Conservation (phyloP, 2,888 invertebrate genomes). For the Clistopyga incitator region DNA sequence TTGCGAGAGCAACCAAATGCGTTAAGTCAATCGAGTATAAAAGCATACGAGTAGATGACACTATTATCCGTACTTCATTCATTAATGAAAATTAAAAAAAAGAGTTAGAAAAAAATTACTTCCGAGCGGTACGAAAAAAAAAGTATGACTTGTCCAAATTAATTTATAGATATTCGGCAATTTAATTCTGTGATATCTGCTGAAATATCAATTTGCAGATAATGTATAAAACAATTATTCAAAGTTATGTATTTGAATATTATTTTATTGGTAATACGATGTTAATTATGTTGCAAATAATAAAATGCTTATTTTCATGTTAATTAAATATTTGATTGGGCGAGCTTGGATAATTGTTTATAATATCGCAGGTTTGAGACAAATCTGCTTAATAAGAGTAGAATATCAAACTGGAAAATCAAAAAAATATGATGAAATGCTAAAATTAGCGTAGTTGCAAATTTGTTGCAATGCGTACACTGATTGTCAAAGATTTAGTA, state of each 20-base stretch:
- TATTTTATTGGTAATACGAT: too few species aligned
- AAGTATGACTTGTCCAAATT: not conserved
- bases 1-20: conserved; percentile 17
- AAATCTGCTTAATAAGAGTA: not conserved
- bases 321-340: too few species aligned
- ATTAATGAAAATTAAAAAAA: not conserved
- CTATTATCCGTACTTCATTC: too few species aligned
- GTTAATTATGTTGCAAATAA: too few species aligned
- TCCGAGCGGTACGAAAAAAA: not conserved
- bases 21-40: conserved; percentile 18
- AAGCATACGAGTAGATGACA: not conserved
- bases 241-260: too few species aligned
- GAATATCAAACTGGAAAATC: not conserved
- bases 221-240: too few species aligned
- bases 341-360: too few species aligned
- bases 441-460: not conserved
- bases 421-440: not conserved
- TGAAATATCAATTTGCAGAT: too few species aligned
- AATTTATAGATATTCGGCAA: not conserved
- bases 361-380: not conserved
- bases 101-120: not conserved
- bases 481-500: conserved; percentile 31
- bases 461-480: not conserved
- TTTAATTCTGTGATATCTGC: not conserved
- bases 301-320: too few species aligned